These are phyloP conservation scores for Axinella damicornis DNA, from an alignment of 37 sponge, comb jelly and placozoan species.

Conservation along the genomic window DNA sequence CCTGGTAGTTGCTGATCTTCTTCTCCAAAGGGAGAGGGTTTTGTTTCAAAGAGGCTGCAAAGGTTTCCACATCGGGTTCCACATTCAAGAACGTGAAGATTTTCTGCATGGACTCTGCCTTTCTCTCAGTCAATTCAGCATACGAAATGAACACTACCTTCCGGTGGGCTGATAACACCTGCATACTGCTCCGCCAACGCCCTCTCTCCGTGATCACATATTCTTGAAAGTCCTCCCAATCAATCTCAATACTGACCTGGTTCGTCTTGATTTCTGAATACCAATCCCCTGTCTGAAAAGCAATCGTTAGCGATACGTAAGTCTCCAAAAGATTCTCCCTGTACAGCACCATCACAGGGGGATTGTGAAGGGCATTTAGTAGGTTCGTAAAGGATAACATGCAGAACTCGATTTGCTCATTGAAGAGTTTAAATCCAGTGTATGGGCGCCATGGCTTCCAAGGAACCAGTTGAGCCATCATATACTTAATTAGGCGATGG, in stretches of 20 bases:
- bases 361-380: background rate
- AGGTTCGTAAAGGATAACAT: background rate
- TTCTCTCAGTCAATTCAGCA: background rate
- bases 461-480: background rate
- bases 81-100: constrained; percentile 19
- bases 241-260: background rate
- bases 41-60: background rate
- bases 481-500: constrained; percentile 4
- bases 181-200: constrained; percentile 4
- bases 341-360: constrained; percentile 47
- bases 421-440: constrained; percentile 53
- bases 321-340: constrained; percentile 42
- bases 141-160: constrained; percentile 17
- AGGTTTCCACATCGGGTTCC: background rate
- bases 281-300: constrained; percentile 28
- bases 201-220: background rate
- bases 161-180: background rate
- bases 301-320: constrained; percentile 37
- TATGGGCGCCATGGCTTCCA: constrained; percentile 6
- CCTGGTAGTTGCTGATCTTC: constrained; percentile 17
- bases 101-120: background rate
- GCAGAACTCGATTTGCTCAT: constrained; percentile 46
- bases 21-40: constrained; percentile 11
- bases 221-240: constrained; percentile 29
- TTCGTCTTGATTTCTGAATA: constrained; percentile 3